Percentiles rank a stretch among this genome's conserved stretches.
Evolutionary conservation across 2,113 vertebrate species (phyloP).

Genomic region (Herpetotheres cachinnans): DNA sequence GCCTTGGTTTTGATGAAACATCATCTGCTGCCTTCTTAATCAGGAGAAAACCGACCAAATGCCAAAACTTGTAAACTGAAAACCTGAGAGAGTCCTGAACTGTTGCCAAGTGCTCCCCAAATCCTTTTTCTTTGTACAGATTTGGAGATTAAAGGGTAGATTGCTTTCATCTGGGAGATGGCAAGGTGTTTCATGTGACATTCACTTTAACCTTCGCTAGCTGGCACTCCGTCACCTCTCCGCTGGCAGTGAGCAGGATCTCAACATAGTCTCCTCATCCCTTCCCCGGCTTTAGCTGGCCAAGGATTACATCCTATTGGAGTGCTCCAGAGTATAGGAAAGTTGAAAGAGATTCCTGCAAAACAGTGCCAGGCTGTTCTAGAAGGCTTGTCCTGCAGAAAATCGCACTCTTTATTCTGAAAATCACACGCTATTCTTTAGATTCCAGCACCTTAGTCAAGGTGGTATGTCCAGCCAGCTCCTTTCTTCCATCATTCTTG

Average conservation of each 20-base stretch:
- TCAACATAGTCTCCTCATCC: not conserved
- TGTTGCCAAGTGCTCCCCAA: not conserved
- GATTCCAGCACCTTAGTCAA: not conserved
- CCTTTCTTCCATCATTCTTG: not conserved
- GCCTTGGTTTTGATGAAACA: not conserved
- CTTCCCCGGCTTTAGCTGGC: not conserved
- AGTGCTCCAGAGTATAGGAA: not conserved
- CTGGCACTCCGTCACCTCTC: not conserved
- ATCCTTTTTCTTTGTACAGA: not conserved
- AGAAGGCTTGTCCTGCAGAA: not conserved
- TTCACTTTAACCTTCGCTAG: fast-evolving
- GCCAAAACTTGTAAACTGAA: not conserved
- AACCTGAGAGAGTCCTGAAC: not conserved
- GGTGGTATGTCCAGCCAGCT: not conserved
- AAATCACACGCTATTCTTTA: not conserved
- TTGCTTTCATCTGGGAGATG: not conserved
- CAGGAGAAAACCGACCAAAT: not conserved
- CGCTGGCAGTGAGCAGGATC: not conserved
- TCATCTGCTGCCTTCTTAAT: not conserved
- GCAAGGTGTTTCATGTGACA: not conserved
- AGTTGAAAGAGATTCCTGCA: not conserved
- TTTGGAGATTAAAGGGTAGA: not conserved
- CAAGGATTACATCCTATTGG: not conserved
- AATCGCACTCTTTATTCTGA: not conserved
- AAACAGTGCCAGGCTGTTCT: not conserved